A percentile compares a stretch with the other conserved stretches of the same genome.
Conservation (phyloP, 2,113 vertebrate genomes). For the Mystacornis crossleyi region DNA sequence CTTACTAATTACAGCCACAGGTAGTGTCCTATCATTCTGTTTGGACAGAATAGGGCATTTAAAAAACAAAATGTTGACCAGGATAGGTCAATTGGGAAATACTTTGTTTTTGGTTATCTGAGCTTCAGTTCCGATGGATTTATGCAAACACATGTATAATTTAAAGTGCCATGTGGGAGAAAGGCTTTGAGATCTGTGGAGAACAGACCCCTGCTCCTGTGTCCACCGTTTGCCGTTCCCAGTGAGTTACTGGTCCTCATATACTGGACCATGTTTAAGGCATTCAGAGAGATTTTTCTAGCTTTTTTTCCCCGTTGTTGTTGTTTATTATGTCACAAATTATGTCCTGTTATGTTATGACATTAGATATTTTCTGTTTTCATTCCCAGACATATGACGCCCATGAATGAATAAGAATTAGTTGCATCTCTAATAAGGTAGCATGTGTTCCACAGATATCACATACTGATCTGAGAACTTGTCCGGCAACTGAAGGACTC, state of each 20-base stretch:
- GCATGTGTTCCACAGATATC: background rate
- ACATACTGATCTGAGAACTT: background rate
- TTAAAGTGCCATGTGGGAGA: background rate
- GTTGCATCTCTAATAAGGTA: background rate
- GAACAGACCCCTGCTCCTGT: background rate
- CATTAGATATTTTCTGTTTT: background rate
- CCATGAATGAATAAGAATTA: background rate
- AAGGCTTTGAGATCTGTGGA: background rate
- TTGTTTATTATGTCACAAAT: background rate
- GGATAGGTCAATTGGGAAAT: background rate
- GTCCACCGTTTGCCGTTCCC: background rate
- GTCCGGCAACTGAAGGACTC: background rate
- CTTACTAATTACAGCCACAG: background rate
- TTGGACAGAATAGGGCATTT: background rate
- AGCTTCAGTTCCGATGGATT: background rate
- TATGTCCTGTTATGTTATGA: background rate
- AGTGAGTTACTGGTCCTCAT: fast-evolving
- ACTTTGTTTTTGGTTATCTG: background rate
- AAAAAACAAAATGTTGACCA: background rate
- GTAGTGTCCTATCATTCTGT: background rate
- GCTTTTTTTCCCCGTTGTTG: background rate
- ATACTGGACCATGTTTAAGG: background rate
- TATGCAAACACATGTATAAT: background rate
- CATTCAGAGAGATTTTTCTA: background rate
- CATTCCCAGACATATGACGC: background rate